Percentiles rank a stretch among this genome's conserved stretches.
Conservation (phyloP, 2,113 vertebrate genomes). For the Myxocyprinus asiaticus region DNA sequence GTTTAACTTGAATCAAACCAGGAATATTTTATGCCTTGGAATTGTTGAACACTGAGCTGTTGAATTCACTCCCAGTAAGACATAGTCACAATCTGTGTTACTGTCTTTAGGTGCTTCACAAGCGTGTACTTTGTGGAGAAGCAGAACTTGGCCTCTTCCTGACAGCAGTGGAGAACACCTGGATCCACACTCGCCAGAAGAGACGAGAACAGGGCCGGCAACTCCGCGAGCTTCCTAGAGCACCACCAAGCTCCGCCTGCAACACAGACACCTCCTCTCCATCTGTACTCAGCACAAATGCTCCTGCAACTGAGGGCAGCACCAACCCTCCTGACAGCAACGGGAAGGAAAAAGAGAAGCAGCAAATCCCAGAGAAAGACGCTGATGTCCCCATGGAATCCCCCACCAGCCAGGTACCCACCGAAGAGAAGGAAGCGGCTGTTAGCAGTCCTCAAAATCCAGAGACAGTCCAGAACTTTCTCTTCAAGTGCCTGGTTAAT, state of each 20-base stretch:
- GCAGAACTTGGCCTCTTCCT: conserved; percentile 88
- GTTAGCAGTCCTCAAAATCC: conserved; percentile 52
- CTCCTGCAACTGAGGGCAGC: conserved; percentile 19
- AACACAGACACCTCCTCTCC: conserved; percentile 43
- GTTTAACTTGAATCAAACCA: no score
- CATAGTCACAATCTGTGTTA: neutral
- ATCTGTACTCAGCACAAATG: conserved; percentile 27
- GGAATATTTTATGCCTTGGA: no score
- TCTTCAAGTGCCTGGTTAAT: conserved; percentile 91
- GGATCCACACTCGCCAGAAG: conserved; percentile 91
- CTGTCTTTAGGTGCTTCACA: conserved; percentile 83
- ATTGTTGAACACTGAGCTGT: no score
- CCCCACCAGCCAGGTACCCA: neutral
- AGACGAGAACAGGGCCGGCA: conserved; percentile 85
- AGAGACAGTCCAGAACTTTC: conserved; percentile 70
- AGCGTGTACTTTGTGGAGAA: conserved; percentile 80
- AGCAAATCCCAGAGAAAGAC: conserved; percentile 29
- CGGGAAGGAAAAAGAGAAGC: neutral
- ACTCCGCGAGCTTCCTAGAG: conserved; percentile 86
- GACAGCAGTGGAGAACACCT: conserved; percentile 94
- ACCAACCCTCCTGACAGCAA: conserved; percentile 23
- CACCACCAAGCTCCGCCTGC: conserved; percentile 63
- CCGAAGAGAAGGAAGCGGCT: neutral
- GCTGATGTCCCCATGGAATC: conserved; percentile 59
- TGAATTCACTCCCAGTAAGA: no score